phyloP scores from a whole-genome alignment of 2,888 invertebrate genomes.

The Eucriotettix oculatus region DNA sequence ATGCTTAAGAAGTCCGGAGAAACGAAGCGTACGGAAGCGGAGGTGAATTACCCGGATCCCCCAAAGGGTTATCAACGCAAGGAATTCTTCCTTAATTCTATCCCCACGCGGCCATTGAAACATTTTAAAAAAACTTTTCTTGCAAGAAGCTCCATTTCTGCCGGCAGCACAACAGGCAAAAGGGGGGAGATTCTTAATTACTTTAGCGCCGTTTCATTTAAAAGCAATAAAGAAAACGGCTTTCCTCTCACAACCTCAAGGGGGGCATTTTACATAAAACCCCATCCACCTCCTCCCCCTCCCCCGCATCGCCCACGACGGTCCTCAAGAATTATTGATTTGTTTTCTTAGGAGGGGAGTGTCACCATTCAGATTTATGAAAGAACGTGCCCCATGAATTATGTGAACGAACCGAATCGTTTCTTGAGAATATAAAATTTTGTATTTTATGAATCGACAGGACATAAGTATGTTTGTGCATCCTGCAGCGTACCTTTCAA shows the following conservation, averaged over 20 bases:
- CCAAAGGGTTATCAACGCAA: background rate
- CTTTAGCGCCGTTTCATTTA: constrained; percentile 11
- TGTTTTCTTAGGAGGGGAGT: background rate
- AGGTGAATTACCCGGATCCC: too few relatives aligned
- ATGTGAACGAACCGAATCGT: too few relatives aligned
- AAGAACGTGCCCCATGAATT: too few relatives aligned
- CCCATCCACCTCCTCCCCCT: background rate
- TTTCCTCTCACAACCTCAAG: background rate
- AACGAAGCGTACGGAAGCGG: too few relatives aligned
- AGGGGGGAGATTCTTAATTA: constrained; percentile 8
- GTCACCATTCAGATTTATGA: too few relatives aligned
- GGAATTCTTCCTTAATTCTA: background rate
- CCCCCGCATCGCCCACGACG: background rate
- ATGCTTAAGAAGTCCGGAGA: too few relatives aligned
- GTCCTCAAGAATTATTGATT: background rate
- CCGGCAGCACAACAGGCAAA: background rate
- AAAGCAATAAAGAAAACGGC: constrained; percentile 12
- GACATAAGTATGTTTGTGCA: too few relatives aligned
- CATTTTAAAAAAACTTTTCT: background rate
- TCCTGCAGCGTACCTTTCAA: too few relatives aligned
- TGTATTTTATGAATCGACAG: too few relatives aligned
- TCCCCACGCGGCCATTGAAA: background rate
- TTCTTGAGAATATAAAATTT: too few relatives aligned
- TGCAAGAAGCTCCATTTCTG: background rate
- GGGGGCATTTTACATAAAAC: background rate